A percentile compares a stretch with the other conserved stretches of the same genome.
phyloP scores from a whole-genome alignment of 2,113 vertebrate species.

The Xenopus tropicalis region UCB_Xtro_10.0 CM004444.2:14067001-14067500 shows the following conservation, averaged over 20 bases:
- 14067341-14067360: not conserved
- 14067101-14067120: not conserved
- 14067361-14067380: not conserved
- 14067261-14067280: not conserved
- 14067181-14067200: not conserved
- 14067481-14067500: constrained; percentile 17
- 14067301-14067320: not conserved
- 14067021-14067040: constrained; percentile 8
- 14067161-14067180: not conserved
- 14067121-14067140: not conserved
- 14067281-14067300: not conserved
- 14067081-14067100: not conserved
- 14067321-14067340: not conserved
- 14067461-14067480: not conserved
- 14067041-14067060: constrained; percentile 5
- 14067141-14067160: too few species aligned
- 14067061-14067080: not conserved
- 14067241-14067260: constrained; percentile 2
- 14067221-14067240: not conserved
- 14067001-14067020: not conserved
- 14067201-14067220: not conserved
- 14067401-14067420: not conserved
- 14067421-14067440: constrained; percentile 6
- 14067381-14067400: too few species aligned
- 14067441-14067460: constrained; percentile 4